Conservation (phyloP, 2,113 vertebrate species). For the Pomatorhinus ruficollis region DNA sequence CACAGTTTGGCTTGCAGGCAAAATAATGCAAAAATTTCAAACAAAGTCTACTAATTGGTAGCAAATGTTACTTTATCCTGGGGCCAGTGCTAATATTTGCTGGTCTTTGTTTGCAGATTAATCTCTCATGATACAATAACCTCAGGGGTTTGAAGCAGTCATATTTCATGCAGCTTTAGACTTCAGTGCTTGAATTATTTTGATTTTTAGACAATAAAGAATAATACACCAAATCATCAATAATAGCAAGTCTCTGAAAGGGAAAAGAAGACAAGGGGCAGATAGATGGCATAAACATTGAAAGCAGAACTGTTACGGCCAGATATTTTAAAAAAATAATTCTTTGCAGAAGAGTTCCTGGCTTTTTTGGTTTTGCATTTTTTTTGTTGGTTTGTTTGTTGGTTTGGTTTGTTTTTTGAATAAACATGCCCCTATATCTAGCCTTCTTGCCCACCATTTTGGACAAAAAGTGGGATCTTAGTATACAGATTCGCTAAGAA, state of each 20-base stretch:
- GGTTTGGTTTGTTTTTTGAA: not conserved
- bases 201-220: not conserved
- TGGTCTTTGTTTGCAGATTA: not conserved
- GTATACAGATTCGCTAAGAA: not conserved
- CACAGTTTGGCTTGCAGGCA: not conserved
- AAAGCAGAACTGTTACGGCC: not conserved
- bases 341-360: not conserved
- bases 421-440: not conserved
- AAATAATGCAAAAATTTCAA: not conserved
- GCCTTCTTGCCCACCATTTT: not conserved
- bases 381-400: not conserved
- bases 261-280: not conserved
- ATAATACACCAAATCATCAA: not conserved
- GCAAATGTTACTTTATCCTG: not conserved
- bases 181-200: not conserved
- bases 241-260: not conserved
- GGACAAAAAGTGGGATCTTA: not conserved
- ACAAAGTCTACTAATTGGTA: not conserved
- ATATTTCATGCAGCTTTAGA: not conserved
- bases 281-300: not conserved
- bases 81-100: not conserved
- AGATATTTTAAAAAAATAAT: not conserved
- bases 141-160: not conserved
- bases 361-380: accelerated
- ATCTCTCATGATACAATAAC: not conserved